Conservation (phyloP, 2,797 vertebrate species). For the Lemur catta region DNA sequence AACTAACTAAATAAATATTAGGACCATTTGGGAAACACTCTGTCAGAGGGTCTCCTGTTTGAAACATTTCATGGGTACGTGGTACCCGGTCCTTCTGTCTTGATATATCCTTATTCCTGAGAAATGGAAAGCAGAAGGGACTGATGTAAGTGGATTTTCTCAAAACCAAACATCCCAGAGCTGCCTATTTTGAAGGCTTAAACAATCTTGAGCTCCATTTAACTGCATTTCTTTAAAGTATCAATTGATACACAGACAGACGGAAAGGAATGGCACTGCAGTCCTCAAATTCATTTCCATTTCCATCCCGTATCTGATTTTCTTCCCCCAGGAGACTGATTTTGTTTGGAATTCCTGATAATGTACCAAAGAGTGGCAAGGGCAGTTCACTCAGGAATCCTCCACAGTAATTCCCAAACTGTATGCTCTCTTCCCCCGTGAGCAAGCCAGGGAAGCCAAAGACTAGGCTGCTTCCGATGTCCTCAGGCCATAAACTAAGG, state of each 20-base stretch:
- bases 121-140: neutral
- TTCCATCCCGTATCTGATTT: neutral
- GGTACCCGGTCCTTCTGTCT: neutral
- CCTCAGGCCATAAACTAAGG: neutral
- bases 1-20: neutral
- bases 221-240: neutral
- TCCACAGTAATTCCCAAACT: neutral
- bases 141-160: neutral
- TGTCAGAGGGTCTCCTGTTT: neutral
- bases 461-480: neutral
- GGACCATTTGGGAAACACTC: neutral
- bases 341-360: conserved; percentile 25
- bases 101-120: neutral
- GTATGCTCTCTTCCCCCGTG: neutral
- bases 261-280: neutral
- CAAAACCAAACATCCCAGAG: neutral
- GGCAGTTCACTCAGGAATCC: neutral
- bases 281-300: neutral
- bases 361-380: neutral
- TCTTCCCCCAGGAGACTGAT: neutral
- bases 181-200: neutral
- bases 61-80: neutral
- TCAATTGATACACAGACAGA: neutral
- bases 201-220: neutral
- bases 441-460: neutral